These are phyloP conservation scores for Scaeva pyrastri DNA, from an alignment of 2,888 invertebrate species.

Conservation along the genomic window DNA sequence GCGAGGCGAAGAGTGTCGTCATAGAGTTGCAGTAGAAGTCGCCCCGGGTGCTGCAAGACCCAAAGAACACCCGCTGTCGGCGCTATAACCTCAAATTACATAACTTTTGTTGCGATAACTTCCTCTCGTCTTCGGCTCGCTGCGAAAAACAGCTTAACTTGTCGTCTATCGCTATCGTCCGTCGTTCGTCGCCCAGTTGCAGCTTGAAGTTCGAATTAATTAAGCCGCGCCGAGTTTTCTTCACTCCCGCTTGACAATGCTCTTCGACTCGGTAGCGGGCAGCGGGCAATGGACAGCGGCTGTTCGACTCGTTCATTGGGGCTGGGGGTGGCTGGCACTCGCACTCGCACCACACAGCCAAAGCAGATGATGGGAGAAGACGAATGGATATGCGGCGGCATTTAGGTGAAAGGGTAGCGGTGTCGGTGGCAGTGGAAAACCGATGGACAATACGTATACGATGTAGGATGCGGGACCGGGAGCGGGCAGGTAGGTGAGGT, in stretches of 20 bases:
- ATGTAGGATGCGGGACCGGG: slow-evolving; percentile 7
- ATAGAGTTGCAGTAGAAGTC: slow-evolving; percentile 35
- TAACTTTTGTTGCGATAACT: slow-evolving; percentile 53
- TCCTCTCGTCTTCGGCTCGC: slow-evolving; percentile 2
- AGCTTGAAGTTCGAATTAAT: slow-evolving; percentile 83
- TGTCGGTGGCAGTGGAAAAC: background rate
- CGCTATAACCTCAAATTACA: slow-evolving; percentile 73
- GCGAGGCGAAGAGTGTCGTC: slow-evolving; percentile 33
- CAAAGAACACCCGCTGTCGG: slow-evolving; percentile 6
- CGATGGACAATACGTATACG: slow-evolving; percentile 30
- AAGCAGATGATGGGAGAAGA: slow-evolving; percentile 20
- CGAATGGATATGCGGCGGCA: slow-evolving; percentile 47
- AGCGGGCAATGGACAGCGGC: background rate
- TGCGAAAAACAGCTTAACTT: slow-evolving; percentile 31
- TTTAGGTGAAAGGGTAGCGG: slow-evolving; percentile 52
- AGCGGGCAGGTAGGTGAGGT: slow-evolving; percentile 38
- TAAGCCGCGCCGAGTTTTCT: slow-evolving; percentile 76
- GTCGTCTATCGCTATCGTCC: slow-evolving; percentile 18
- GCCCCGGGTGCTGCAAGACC: background rate
- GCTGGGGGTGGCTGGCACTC: slow-evolving; percentile 39
- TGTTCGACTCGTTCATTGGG: slow-evolving; percentile 26
- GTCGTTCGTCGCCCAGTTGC: slow-evolving; percentile 77
- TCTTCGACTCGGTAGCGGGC: background rate
- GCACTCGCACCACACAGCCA: background rate
- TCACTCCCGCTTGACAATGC: slow-evolving; percentile 48